Percentiles rank a stretch among this genome's conserved stretches.
phyloP scores from a whole-genome alignment of 2,888 invertebrate species.

The Pammene fasciana region DNA sequence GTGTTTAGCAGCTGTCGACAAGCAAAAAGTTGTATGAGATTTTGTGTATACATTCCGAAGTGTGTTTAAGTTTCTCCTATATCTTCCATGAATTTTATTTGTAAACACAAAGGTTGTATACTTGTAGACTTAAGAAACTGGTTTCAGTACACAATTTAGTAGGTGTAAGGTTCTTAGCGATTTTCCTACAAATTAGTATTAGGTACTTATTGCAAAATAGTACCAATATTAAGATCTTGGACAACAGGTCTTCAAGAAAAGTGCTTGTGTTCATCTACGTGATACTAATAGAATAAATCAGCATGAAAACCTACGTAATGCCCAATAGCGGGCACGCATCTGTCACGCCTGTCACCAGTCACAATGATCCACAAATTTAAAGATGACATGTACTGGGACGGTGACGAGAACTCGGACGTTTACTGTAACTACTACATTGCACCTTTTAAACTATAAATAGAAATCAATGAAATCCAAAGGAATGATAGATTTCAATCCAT shows the following conservation, averaged over 20 bases:
- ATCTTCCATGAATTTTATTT: slow-evolving; percentile 6
- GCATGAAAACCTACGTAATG: no score
- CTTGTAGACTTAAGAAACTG: not conserved
- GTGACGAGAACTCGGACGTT: no score
- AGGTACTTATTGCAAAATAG: not conserved
- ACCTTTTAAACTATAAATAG: no score
- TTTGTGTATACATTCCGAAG: slow-evolving; percentile 24
- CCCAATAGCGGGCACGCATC: no score
- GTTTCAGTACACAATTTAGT: slow-evolving; percentile 1
- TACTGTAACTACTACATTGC: no score
- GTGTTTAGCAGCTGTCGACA: slow-evolving; percentile 45
- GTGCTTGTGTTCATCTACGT: no score
- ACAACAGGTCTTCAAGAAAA: no score
- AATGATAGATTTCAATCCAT: not conserved
- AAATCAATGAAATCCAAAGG: not conserved
- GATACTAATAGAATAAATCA: not conserved
- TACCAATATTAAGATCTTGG: no score
- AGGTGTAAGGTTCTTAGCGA: not conserved
- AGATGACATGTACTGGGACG: no score
- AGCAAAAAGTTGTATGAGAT: slow-evolving; percentile 41
- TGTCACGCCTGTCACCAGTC: no score
- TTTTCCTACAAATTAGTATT: no score
- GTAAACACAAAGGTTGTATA: not conserved
- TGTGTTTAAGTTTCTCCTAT: slow-evolving; percentile 8
- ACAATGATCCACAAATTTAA: no score